Percentiles rank a stretch among this genome's conserved stretches.
These are phyloP conservation scores for Poecilus cupreus DNA, from an alignment of 2,888 invertebrate species.

Conservation along the genomic window DNA sequence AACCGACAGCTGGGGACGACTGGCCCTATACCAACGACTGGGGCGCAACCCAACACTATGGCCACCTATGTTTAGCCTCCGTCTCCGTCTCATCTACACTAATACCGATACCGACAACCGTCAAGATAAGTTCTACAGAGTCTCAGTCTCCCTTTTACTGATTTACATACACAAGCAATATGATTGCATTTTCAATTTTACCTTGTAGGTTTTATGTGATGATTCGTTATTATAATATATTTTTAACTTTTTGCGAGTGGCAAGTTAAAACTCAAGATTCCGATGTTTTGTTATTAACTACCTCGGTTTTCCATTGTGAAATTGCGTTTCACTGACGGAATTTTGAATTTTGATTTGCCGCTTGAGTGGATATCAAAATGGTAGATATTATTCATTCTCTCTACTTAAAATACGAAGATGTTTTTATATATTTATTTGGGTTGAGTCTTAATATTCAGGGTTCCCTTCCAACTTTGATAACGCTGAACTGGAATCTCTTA, in stretches of 20 bases:
- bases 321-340: not conserved
- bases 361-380: slow-evolving; percentile 58
- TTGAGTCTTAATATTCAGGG: slow-evolving; percentile 45
- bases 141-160: slow-evolving; percentile 41
- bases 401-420: slow-evolving; percentile 6
- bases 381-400: slow-evolving; percentile 44
- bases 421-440: not conserved
- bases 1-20: slow-evolving; percentile 78
- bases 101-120: slow-evolving; percentile 47
- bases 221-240: not conserved
- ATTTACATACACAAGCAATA: slow-evolving; percentile 43
- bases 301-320: slow-evolving; percentile 33
- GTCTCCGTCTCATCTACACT: slow-evolving; percentile 2
- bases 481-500: not conserved
- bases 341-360: slow-evolving; percentile 46
- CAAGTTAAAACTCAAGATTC: slow-evolving; percentile 55
- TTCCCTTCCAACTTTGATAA: slow-evolving; percentile 18
- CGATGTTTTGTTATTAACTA: slow-evolving; percentile 42
- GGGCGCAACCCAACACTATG: slow-evolving; percentile 74
- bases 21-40: slow-evolving; percentile 73
- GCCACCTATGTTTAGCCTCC: slow-evolving; percentile 79
- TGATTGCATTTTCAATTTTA: slow-evolving; percentile 37
- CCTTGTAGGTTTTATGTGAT: no score
- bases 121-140: slow-evolving; percentile 52
- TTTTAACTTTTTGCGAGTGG: slow-evolving; percentile 52